Evolutionary conservation across 2,113 vertebrate genomes (phyloP).

Genomic region (Porphyrio hochstetteri): DNA sequence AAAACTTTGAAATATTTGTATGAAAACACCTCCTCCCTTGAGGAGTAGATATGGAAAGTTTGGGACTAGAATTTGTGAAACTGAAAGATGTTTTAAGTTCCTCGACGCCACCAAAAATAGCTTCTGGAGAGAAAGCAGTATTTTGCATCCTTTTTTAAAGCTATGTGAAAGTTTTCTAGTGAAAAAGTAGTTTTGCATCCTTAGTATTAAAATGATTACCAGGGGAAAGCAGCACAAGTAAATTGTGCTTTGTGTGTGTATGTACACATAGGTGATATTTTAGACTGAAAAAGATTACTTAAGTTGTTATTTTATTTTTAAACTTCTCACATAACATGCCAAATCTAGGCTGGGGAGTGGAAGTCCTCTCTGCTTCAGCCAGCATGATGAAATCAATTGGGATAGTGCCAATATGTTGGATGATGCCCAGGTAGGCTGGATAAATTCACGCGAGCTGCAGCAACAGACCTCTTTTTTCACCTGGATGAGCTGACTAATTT

Average conservation of each 20-base stretch:
- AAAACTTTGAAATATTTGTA: conserved; percentile 3
- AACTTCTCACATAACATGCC: background rate
- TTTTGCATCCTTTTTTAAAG: background rate
- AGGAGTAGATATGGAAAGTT: background rate
- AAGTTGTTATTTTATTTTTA: background rate
- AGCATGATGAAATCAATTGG: background rate
- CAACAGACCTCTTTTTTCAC: background rate
- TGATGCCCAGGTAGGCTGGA: background rate
- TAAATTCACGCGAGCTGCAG: background rate
- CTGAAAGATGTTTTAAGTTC: background rate
- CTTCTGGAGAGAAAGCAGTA: background rate
- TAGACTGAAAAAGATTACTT: background rate
- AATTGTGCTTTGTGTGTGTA: background rate
- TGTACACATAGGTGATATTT: background rate
- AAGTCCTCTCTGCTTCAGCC: background rate
- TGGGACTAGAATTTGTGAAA: background rate
- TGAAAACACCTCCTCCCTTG: background rate
- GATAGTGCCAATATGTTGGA: background rate
- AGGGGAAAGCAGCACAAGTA: background rate
- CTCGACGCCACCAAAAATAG: background rate
- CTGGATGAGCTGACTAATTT: background rate
- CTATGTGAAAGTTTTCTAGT: background rate
- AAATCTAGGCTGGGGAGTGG: background rate
- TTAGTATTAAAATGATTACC: background rate
- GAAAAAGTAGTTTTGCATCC: background rate